Conservation (phyloP, 2,797 vertebrate species). For the Tragelaphus oryx region DNA sequence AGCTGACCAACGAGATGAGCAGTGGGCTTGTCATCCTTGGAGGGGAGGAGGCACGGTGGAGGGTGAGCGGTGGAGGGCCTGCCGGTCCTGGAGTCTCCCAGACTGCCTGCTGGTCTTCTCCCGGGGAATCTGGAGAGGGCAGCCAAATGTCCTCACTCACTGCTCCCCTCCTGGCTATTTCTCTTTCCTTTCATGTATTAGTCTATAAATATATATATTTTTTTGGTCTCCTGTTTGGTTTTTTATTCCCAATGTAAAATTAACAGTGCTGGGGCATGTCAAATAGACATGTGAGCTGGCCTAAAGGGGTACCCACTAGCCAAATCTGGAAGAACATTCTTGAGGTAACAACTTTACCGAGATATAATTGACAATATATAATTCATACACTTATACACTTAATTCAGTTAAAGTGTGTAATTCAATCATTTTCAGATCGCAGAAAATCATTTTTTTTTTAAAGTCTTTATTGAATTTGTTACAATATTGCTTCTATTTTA, state of each 20-base stretch:
- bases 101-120: neutral
- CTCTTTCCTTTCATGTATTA: neutral
- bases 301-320: neutral
- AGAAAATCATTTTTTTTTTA: too few species aligned
- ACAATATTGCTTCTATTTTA: too few species aligned
- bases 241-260: neutral
- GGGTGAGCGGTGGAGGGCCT: fast-evolving
- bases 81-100: neutral
- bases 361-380: neutral
- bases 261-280: neutral
- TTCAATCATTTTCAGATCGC: neutral
- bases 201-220: neutral
- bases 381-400: neutral
- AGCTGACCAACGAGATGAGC: conserved; percentile 32
- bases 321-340: neutral
- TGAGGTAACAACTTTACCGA: neutral
- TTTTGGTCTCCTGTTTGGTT: neutral
- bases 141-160: neutral
- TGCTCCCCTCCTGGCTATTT: neutral
- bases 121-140: neutral
- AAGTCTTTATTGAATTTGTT: too few species aligned
- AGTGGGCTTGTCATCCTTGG: neutral
- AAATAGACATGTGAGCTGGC: neutral
- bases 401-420: neutral
- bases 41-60: neutral